Evolutionary conservation across 2,888 invertebrate species (phyloP), one percentile per base, ranked within the genome.

Genomic region (Lampropteryx suffumata): DNA sequence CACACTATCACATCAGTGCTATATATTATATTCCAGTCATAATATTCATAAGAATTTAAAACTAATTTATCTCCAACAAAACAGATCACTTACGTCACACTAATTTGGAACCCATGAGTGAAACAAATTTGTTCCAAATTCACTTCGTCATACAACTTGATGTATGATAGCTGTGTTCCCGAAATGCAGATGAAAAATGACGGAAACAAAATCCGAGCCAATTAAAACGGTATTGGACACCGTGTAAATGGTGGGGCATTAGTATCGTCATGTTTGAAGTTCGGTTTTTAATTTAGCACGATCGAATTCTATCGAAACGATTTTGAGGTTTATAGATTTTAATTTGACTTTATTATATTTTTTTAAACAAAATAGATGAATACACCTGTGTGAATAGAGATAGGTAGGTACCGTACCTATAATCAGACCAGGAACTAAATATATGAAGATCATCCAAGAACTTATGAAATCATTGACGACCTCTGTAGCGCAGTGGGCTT

Each of bases 201-300:
- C 76, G 69, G 67, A 60, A 68, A 62, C 65, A 69, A 70, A 76
- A 66, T 50, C 68, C 65, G 65, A 65, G 82, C 52, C 84, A 87
- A 87, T 87, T 87, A 87, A 81, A 85, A 82, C 61, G 87, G 67
- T 82, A 87, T 76, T 45, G 46, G 79, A 87, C 62, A 69, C 75
- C 57, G 52, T 58, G 59, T 63, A 64, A 73, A 74, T 74, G 70
- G 59, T 53, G 28, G 55, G 55, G 57, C 64, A 71, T 80, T 69
- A 69, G 71, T 71, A 62, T 71, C 61, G 52, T 63, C 41, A 35
- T 53, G 35, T 47, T 41, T 48, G 41, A 14, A 41, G 33, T 49
- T 28, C 7, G n/a, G 30, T 26, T 66, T 62, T 61, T 61, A 61
- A 29, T 41, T 47, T 21, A 36, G 17, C 6, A 6, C 24, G 24